These are phyloP conservation scores for Leucoraja ocellata DNA, from an alignment of 2,797 vertebrate species.

Conservation along the genomic window DNA sequence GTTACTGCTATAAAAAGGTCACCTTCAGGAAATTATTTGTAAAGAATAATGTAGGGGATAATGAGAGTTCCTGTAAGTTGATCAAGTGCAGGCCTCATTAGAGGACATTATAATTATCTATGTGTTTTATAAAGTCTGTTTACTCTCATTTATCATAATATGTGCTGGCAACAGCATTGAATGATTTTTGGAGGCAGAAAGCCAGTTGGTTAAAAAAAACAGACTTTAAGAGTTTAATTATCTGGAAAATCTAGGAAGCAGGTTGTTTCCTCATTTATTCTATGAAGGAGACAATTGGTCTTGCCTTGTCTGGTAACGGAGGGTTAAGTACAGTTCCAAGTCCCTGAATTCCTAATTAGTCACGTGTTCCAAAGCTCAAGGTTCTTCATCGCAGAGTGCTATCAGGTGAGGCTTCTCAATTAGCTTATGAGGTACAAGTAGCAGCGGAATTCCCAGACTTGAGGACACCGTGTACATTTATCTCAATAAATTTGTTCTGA, in stretches of 20 bases:
- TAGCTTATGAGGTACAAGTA: background rate
- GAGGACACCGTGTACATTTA: slow-evolving; percentile 4
- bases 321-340: background rate
- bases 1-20: slow-evolving; percentile 66
- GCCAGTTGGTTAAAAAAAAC: background rate
- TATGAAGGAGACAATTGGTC: background rate
- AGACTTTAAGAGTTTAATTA: background rate
- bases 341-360: slow-evolving; percentile 9
- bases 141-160: background rate
- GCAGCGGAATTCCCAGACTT: background rate
- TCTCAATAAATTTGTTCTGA: background rate
- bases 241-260: slow-evolving; percentile 12
- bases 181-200: slow-evolving; percentile 10
- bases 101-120: slow-evolving; percentile 43
- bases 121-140: slow-evolving; percentile 40
- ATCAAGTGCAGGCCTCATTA: slow-evolving; percentile 62
- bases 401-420: background rate
- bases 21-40: slow-evolving; percentile 67
- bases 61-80: slow-evolving; percentile 65
- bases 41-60: slow-evolving; percentile 60
- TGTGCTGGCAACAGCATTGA: background rate
- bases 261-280: background rate
- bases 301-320: slow-evolving; percentile 13
- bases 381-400: background rate
- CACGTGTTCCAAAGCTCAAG: background rate